Evolutionary conservation across 2,888 invertebrate genomes (phyloP).

Genomic region (Cyrtodaria siliqua): DNA sequence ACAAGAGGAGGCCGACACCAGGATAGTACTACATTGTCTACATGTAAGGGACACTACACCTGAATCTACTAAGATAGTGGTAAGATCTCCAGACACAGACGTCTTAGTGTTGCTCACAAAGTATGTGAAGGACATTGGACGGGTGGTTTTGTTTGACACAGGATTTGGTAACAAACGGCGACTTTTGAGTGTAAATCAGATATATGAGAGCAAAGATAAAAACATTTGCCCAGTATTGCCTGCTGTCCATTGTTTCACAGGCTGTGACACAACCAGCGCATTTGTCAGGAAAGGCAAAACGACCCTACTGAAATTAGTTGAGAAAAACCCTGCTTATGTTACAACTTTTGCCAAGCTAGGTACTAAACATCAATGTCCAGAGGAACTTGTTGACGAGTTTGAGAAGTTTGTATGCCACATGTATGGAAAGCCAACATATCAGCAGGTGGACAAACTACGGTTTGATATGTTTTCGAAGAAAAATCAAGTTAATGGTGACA

Average conservation of each 20-base stretch:
- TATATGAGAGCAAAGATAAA: too few species aligned
- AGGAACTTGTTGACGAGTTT: not conserved
- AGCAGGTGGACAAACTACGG: conserved; percentile 21
- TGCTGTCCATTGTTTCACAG: conserved; percentile 41
- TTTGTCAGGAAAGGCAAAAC: conserved; percentile 50
- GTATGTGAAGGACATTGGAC: conserved; percentile 4
- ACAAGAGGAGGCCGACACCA: conserved; percentile 45
- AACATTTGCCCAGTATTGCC: too few species aligned
- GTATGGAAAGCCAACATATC: conserved; percentile 20
- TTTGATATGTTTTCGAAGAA: conserved; percentile 19
- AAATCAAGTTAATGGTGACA: conserved; percentile 2
- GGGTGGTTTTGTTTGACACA: too few species aligned
- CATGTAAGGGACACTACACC: too few species aligned
- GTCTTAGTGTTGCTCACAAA: conserved; percentile 23
- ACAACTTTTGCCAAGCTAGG: not conserved
- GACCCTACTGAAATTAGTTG: conserved; percentile 16
- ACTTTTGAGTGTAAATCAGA: too few species aligned
- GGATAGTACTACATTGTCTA: too few species aligned
- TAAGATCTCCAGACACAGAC: too few species aligned
- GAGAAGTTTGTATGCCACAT: conserved; percentile 23
- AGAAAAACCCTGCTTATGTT: conserved; percentile 10
- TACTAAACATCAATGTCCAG: not conserved
- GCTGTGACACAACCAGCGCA: conserved; percentile 52
- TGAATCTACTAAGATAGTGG: conserved; percentile 12
- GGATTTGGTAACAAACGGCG: too few species aligned